Base-by-base conservation (phyloP, 2,113 vertebrate species). In the Chunga burmeisteri region DNA sequence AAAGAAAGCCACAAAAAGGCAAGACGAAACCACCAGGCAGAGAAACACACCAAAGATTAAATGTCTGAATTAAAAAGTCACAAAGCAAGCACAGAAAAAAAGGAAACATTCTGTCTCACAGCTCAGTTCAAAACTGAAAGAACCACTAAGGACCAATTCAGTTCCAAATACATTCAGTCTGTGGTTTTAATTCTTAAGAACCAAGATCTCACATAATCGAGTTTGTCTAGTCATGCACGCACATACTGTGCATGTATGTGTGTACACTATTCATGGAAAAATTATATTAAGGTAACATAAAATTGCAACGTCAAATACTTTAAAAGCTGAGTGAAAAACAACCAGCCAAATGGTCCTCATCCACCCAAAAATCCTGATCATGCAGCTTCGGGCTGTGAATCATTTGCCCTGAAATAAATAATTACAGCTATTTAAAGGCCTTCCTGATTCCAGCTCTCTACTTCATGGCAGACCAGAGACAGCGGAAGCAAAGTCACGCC, bases 391-490 rank as follows among this genome's bases (percentile, higher is more conserved):
- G 70, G 78, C 56, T 91, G 73, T 87, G 93, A 97, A 93, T 96
- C 94, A 93, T 74, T 94, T 89, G 63, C 78, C 81, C 34, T 63
- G 89, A 96, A 96, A 95, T 93, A 97, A 96, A 94, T 85, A 96
- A 96, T 90, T 91, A 85, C 70, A 73, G 78, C 92, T 96, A 96
- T 95, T 96, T 96, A 95, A 93, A 91, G 87, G 49, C 40, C 29
- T 72, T 62, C 62, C 36, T 52, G 58, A 90, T 72, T 87, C 78
- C 40, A 87, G 73, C 49, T 80, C 56, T 67, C 42, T 75, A 32
- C 21, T 82, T 58, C 49, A n/a, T 1, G 53, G 68, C 61, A 91
- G 74, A 79, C 40, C 66, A 80, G 70, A 21, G 58, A 85, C 66
- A 82, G 53, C 61, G 93, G 53, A 90, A 90, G 70, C 22, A 65